Conservation (phyloP, 2,113 vertebrate genomes). For the Colaptes auratus region DNA sequence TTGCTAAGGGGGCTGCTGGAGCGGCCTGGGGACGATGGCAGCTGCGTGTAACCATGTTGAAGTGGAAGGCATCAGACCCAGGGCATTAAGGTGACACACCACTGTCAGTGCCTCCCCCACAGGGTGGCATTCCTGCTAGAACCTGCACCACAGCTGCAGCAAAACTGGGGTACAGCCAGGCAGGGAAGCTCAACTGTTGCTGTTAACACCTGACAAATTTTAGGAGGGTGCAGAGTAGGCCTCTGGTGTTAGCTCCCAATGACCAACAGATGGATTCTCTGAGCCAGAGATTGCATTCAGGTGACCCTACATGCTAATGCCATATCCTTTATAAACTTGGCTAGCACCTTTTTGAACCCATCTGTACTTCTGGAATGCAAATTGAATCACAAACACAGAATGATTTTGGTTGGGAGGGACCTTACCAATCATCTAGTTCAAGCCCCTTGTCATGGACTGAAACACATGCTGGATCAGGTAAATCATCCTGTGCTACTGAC, state of each 20-base stretch:
- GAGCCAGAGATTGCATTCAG: not conserved
- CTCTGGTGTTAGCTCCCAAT: rapidly evolving
- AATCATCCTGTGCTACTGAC: not conserved
- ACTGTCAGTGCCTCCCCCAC: not conserved
- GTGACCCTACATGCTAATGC: too few species aligned
- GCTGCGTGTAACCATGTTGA: not conserved
- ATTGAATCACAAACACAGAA: not conserved
- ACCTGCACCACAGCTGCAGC: rapidly evolving
- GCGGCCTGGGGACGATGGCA: not conserved
- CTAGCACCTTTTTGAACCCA: not conserved
- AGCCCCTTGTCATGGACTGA: not conserved
- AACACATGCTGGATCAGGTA: not conserved
- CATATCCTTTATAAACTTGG: rapidly evolving
- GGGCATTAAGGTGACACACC: not conserved
- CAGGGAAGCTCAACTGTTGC: not conserved
- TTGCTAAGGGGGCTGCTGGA: too few species aligned
- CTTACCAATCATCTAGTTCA: not conserved
- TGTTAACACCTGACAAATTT: rapidly evolving
- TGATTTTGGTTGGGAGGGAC: not conserved
- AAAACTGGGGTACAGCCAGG: too few species aligned
- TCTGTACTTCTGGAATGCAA: not conserved
- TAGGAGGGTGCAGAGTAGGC: rapidly evolving
- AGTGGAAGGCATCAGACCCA: too few species aligned
- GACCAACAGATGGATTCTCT: not conserved
- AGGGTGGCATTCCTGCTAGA: not conserved